A percentile compares a stretch with the other conserved stretches of the same genome.
Evolutionary conservation across 1,140 invertebrate species (phyloP).

Genomic region (Caenorhabditis elegans): DNA sequence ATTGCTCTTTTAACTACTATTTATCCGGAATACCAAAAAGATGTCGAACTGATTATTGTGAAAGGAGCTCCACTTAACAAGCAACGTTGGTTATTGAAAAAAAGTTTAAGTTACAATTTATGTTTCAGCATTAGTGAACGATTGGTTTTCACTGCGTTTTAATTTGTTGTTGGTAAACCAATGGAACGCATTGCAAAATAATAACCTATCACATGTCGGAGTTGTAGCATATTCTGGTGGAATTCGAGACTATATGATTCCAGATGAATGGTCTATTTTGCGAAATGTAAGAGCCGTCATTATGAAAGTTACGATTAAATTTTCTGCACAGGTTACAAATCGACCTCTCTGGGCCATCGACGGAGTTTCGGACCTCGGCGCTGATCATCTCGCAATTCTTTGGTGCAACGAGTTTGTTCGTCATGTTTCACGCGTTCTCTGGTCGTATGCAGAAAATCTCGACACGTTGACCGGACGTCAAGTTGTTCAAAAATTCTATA

Average conservation of each 20-base stretch:
- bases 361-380: not conserved
- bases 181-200: not conserved
- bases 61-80: not conserved
- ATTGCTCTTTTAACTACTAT: not conserved
- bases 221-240: not conserved
- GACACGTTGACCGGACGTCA: not conserved
- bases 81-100: no score
- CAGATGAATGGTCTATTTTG: not conserved
- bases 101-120: no score
- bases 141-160: not conserved
- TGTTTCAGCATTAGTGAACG: not conserved
- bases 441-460: not conserved
- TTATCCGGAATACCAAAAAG: constrained; percentile 16
- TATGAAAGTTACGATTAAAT: no score
- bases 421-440: not conserved
- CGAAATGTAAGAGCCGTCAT: not conserved
- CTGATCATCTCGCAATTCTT: constrained; percentile 23
- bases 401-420: constrained; percentile 36
- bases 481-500: not conserved
- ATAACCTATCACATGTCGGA: not conserved
- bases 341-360: not conserved
- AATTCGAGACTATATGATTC: not conserved
- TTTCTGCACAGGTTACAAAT: not conserved
- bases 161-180: not conserved
- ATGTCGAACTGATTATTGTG: not conserved